Evolutionary conservation across 2,797 vertebrate species (phyloP).

Genomic region (Distichodus sexfasciatus): DNA sequence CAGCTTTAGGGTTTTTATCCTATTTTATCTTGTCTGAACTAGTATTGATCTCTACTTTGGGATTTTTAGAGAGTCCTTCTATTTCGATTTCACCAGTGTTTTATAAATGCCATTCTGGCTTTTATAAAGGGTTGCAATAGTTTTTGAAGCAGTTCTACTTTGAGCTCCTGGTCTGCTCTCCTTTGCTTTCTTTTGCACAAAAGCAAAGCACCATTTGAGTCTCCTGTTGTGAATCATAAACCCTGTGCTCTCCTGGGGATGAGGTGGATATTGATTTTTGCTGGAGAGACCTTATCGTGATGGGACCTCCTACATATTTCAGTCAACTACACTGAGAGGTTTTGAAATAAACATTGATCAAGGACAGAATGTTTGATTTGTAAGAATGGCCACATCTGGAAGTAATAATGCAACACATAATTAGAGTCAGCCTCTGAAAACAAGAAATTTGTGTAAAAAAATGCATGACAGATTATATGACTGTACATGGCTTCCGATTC

Average conservation of each 20-base stretch:
- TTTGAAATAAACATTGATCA: neutral
- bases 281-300: neutral
- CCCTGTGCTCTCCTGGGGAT: neutral
- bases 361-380: slow-evolving; percentile 4
- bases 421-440: slow-evolving; percentile 8
- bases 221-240: slow-evolving; percentile 7
- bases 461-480: slow-evolving; percentile 15
- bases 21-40: neutral
- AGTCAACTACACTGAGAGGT: neutral
- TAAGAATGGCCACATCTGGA: slow-evolving; percentile 18
- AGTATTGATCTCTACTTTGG: neutral
- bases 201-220: neutral
- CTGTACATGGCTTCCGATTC: slow-evolving; percentile 33
- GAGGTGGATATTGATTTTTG: neutral
- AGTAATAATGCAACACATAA: slow-evolving; percentile 18
- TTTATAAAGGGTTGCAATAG: too few relatives aligned
- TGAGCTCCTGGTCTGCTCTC: neutral
- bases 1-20: neutral
- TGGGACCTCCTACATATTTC: neutral
- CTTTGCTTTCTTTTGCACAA: neutral
- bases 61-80: neutral
- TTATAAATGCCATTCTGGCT: too few relatives aligned
- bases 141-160: neutral
- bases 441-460: slow-evolving; percentile 25
- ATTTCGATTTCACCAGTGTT: neutral